Base-by-base conservation (phyloP, 2,113 vertebrate genomes). In the Centropristis striata region DNA sequence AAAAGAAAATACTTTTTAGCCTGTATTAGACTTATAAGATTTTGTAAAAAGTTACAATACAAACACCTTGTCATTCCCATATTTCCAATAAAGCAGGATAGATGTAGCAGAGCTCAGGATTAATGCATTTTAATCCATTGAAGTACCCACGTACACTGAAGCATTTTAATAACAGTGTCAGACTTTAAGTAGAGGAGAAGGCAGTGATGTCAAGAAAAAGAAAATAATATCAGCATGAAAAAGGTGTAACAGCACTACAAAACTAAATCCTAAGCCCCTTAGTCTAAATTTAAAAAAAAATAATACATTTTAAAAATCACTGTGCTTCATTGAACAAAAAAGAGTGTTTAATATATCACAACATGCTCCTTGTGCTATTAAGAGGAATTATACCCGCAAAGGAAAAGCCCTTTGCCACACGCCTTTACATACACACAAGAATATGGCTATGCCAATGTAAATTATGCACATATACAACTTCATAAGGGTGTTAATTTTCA, bases 181-280 rank as follows among this genome's bases (percentile, higher is more conserved):
- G 39, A 32, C 23, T 76, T 76, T 47, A 47, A 57, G 36, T 20
- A 39, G 18, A 58, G 20, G 27, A 60, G 2, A 39, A 57, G 50
- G 27, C 57, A 28, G 11, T 41, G 49, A 65, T 69, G 46, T 70
- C 20, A 47, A 67, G 47, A n/a, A 50, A 28, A 14, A 47, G 2
- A 60, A 42, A 28, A 58, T 36, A 54, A 75, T 42, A 68, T 63
- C 44, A 50, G 32, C 36, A 54, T 81, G 32, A 47, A 65, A 79
- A 59, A 72, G 36, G 58, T 15, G 2, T 25, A 63, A 20, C 42
- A 55, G n/a, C 4, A 63, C 25, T 5, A 12, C 2, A 11, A 23
- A 37, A 68, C 32, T 63, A 61, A 63, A 79, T 74, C 75, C 66
- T 39, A 46, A 71, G 5, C 46, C 47, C 27, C 37, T 58, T 20